Base-by-base conservation (phyloP, 2,888 invertebrate genomes). In the Troilus luridus region DNA sequence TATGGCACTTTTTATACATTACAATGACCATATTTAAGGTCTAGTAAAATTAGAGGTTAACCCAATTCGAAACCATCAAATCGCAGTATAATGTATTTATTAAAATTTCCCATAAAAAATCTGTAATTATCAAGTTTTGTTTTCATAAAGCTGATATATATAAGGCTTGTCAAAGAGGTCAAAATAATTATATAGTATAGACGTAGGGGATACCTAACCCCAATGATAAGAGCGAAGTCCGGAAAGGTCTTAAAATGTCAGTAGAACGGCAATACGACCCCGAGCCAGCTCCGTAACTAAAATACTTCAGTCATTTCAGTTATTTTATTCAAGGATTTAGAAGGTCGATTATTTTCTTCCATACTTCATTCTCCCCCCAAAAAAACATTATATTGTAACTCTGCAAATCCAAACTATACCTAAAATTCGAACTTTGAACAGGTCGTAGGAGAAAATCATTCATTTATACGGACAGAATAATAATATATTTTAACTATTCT, bases 161-260 rank as follows among this genome's bases (percentile, higher is more conserved):
- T 11, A 64, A 64, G n/a, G 10, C n/a, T 64, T 64, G 24, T 10
- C 67, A 27, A 27, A 67, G 67, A 5, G 3, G n/a, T 67, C 24
- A 24, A 9, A 77, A 41, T 77, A 77, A 77, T 77, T 77, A 0
- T 41, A 77, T 41, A 17, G 2, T 17, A 41, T 77, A 41, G 72
- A 17, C 17, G 72, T 27, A 41, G 72, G 21, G 72, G 41, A 41
- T 5, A 77, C 17, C 27, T 77, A 77, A 19, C 27, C 19, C 24
- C 19, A 77, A 8, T 41, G 72, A 77, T 77, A 41, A 77, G 41
- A 41, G 72, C 5, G 41, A 77, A 77, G 72, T 17, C 72, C 27
- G 7, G 72, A 77, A 77, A 77, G 72, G 72, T 77, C 72, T 77
- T 77, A 41, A 77, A 77, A 77, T 77, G 72, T 77, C 72, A 77